Conservation (phyloP, 1,140 invertebrate genomes). For the Mizuhopecten yessoensis region DNA sequence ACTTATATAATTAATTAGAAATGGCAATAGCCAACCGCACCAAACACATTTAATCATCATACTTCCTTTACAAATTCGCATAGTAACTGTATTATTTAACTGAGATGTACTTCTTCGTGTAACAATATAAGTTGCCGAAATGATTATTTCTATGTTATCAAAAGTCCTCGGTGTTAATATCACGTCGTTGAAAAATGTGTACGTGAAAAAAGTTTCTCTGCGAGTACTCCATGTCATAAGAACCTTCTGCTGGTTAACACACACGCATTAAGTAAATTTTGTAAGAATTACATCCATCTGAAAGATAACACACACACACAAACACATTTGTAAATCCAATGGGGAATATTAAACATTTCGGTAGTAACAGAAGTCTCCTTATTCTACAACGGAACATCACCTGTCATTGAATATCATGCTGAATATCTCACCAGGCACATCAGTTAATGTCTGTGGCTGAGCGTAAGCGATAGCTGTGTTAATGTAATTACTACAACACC, state of each 20-base stretch:
- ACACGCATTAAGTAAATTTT: background rate
- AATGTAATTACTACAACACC: background rate
- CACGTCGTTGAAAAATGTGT: no score
- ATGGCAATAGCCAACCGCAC: background rate
- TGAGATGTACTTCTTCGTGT: no score
- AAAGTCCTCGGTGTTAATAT: no score
- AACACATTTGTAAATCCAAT: background rate
- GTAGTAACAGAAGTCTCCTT: background rate
- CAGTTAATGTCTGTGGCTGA: background rate
- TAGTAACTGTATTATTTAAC: no score
- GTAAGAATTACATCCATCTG: background rate
- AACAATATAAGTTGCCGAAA: no score
- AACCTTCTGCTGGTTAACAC: background rate
- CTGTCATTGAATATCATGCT: background rate
- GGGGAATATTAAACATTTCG: background rate
- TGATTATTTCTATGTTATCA: no score
- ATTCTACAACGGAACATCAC: background rate
- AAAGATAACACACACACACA: background rate
- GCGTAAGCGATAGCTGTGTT: background rate
- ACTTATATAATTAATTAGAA: background rate
- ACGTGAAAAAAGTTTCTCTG: no score
- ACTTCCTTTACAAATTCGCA: no score
- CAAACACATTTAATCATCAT: background rate
- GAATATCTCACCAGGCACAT: background rate
- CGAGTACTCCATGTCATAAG: no score